A percentile compares a stretch with the other conserved stretches of the same genome.
Evolutionary conservation across 1,140 invertebrate species (phyloP).

Genomic region (Mercenaria mercenaria): DNA sequence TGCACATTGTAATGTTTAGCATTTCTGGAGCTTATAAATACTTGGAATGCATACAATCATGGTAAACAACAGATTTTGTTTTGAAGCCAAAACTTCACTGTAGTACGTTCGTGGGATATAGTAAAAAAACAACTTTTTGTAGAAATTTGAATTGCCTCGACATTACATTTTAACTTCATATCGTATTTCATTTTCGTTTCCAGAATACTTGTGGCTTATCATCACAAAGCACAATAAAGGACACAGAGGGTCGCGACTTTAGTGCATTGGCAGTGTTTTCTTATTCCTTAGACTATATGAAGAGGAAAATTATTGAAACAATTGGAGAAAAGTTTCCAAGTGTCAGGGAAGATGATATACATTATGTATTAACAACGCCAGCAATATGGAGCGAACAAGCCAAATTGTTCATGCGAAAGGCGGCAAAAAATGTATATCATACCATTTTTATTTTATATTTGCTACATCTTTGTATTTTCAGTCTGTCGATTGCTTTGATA

Average conservation of each 20-base stretch:
- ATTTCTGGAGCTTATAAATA: too few species aligned
- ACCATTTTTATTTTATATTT: not conserved
- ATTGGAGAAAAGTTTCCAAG: not conserved
- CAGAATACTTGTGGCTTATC: not conserved
- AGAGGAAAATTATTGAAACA: not conserved
- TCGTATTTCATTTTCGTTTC: too few species aligned
- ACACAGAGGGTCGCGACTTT: slow-evolving; percentile 13
- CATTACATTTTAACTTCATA: too few species aligned
- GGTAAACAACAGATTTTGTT: too few species aligned
- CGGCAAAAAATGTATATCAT: slow-evolving; percentile 33
- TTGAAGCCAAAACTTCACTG: too few species aligned
- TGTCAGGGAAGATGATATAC: slow-evolving; percentile 28
- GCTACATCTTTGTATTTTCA: too few species aligned
- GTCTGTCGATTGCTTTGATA: too few species aligned
- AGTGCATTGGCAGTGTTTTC: slow-evolving; percentile 18
- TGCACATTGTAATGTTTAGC: too few species aligned
- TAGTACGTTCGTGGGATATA: too few species aligned
- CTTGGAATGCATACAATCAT: too few species aligned
- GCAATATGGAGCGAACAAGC: slow-evolving; percentile 50
- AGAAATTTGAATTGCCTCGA: too few species aligned
- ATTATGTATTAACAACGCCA: slow-evolving; percentile 51
- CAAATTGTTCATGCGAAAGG: slow-evolving; percentile 43
- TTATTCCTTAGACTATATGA: slow-evolving; percentile 28
- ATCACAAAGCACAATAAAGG: not conserved
- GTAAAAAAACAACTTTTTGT: too few species aligned